Evolutionary conservation across 2,888 invertebrate genomes (phyloP), one percentile per base, ranked within the genome.

Genomic region (Drosophila affinis): DNA sequence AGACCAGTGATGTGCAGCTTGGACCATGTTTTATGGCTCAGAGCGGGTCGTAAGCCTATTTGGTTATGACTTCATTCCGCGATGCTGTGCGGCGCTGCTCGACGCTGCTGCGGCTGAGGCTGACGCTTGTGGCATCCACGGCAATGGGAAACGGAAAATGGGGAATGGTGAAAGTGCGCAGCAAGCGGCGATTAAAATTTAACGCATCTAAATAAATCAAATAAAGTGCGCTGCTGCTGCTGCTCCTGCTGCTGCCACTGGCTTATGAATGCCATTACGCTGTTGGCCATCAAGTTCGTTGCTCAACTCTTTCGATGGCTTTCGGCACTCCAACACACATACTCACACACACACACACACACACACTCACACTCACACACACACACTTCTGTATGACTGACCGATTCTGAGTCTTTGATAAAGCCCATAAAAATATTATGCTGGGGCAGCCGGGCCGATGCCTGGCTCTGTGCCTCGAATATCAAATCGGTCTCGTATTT

Each of bases 21-120:
- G 73, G 61, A 60, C 62, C 29, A 46, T 64, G 49, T 55, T 73
- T 62, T 49, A 63, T 62, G 67, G 60, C 60, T 9, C 47, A 63
- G 56, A 62, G 53, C 73, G 45, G 55, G 58, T 69, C 52, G 54
- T 63, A 47, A 71, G 70, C 83, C 72, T 86, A 76, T 86, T 86
- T 88, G 87, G 87, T 83, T 86, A 88, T 88, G 87, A 83, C 83
- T 88, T 88, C 80, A 84, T 84, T 83, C 74, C 73, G 45, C 48
- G 54, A 46, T 48, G 55, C 75, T 78, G 76, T 72, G 51, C 17
- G 47, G 57, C 47, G 27, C 27, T 21, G 21, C 21, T 21, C 21
- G 21, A 21, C 27, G 7, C 27, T 29, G 9, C 29, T 24, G 4
- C 3, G 29, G 29, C 29, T 9, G 29, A 7, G 27, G 9, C 27